Percentiles rank a stretch among this genome's conserved stretches.
Conservation (phyloP, 2,113 vertebrate genomes). For the Pterophyllum scalare region DNA sequence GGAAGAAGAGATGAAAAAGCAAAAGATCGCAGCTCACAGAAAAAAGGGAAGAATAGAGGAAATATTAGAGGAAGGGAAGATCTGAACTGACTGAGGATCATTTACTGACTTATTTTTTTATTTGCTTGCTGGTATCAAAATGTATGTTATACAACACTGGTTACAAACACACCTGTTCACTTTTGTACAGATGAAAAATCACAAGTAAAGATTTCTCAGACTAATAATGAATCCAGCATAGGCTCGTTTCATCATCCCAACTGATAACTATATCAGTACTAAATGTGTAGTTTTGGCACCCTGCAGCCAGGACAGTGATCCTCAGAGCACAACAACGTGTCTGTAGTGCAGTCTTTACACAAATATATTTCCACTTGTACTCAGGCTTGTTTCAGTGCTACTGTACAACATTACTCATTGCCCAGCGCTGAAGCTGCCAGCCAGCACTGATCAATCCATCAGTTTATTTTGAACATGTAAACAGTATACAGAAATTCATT, state of each 20-base stretch:
- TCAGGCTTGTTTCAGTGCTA: not conserved
- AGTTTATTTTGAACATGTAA: conserved; percentile 1
- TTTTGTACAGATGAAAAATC: not conserved
- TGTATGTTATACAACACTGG: not conserved
- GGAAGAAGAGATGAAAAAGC: not conserved
- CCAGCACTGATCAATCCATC: not conserved
- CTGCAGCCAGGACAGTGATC: not conserved
- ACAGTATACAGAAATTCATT: not conserved
- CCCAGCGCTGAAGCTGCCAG: not conserved
- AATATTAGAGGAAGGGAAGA: not conserved
- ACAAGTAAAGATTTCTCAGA: not conserved
- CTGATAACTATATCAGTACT: not conserved
- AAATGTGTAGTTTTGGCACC: not conserved
- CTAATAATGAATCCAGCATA: not conserved
- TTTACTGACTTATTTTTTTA: not conserved
- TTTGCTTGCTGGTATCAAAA: not conserved
- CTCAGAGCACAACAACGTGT: not conserved
- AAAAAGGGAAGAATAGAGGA: not conserved
- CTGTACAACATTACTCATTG: not conserved
- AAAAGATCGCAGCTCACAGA: not conserved
- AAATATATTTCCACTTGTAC: not conserved
- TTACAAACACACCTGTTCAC: not conserved
- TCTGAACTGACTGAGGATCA: not conserved
- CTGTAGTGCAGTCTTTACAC: not conserved
- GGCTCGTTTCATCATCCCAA: not conserved